These are phyloP conservation scores for Agriopis aurantiaria DNA, from an alignment of 2,888 invertebrate genomes.

Conservation along the genomic window DNA sequence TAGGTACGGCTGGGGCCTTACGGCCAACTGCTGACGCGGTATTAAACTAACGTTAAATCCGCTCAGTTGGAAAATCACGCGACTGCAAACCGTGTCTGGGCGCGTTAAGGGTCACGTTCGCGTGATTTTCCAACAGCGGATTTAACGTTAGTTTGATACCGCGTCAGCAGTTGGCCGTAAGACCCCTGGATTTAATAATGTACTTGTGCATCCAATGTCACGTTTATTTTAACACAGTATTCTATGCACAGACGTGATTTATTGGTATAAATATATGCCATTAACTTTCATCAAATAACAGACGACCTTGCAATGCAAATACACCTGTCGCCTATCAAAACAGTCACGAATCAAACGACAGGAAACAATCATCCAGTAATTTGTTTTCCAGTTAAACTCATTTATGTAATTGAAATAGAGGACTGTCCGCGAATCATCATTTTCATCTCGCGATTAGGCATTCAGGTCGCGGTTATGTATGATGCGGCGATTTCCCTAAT, in stretches of 20 bases:
- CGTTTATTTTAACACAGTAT: neutral
- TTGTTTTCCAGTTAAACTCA: constrained; percentile 68
- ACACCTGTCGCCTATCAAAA: constrained; percentile 60
- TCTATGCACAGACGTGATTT: constrained; percentile 28
- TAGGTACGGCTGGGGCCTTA: no score
- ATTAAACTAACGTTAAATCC: no score
- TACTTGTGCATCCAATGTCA: neutral
- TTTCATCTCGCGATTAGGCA: constrained; percentile 79
- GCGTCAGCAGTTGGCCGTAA: no score
- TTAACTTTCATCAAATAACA: constrained; percentile 22
- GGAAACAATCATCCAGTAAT: constrained; percentile 79
- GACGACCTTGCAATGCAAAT: constrained; percentile 68
- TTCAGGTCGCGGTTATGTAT: constrained; percentile 71
- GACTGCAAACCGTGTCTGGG: no score
- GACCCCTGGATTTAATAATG: no score
- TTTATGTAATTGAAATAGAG: constrained; percentile 75
- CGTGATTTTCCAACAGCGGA: no score
- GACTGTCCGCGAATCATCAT: constrained; percentile 74
- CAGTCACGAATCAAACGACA: constrained; percentile 68
- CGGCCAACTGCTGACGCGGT: no score
- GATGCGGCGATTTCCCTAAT: constrained; percentile 72
- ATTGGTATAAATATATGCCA: constrained; percentile 11
- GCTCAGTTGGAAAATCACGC: no score
- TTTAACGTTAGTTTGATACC: no score
- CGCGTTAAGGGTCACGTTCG: no score